Percentiles rank a stretch among this genome's conserved stretches.
Conservation (phyloP, 1,140 invertebrate species). For the Bombus consobrinus region DNA sequence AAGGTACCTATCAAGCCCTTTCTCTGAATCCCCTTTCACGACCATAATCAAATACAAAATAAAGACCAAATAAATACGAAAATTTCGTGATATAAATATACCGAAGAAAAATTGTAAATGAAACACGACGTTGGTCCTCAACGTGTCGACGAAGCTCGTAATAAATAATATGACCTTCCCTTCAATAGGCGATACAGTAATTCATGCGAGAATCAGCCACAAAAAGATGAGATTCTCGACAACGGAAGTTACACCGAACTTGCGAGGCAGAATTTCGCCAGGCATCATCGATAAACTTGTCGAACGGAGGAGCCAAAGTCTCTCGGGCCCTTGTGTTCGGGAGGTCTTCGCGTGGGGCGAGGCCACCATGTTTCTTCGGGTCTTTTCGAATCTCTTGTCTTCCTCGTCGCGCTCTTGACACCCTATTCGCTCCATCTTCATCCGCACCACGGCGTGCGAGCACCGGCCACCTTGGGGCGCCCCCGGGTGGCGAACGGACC, state of each 20-base stretch:
- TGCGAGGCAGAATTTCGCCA: not conserved
- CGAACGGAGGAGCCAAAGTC: slow-evolving; percentile 46
- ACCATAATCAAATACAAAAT: not conserved
- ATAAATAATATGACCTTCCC: not conserved
- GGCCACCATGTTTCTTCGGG: slow-evolving; percentile 80
- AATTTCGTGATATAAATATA: not conserved
- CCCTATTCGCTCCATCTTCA: slow-evolving; percentile 47
- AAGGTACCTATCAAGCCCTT: no score
- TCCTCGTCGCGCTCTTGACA: slow-evolving; percentile 53
- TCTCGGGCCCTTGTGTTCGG: slow-evolving; percentile 73
- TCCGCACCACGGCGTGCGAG: slow-evolving; percentile 71
- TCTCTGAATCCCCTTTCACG: not conserved
- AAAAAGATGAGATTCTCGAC: not conserved
- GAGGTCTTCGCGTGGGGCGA: slow-evolving; percentile 82
- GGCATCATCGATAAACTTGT: slow-evolving; percentile 63
- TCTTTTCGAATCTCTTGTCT: slow-evolving; percentile 52
- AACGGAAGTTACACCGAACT: not conserved
- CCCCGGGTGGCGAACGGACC: slow-evolving; percentile 80
- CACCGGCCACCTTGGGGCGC: slow-evolving; percentile 80
- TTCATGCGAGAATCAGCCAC: not conserved
- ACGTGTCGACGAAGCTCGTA: not conserved
- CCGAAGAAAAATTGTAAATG: not conserved
- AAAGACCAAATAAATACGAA: no score
- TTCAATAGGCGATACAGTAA: not conserved
- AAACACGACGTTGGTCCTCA: not conserved